These are phyloP conservation scores for Sebastes glaucus DNA, from an alignment of 2,797 vertebrate genomes.

Conservation along the genomic window DNA sequence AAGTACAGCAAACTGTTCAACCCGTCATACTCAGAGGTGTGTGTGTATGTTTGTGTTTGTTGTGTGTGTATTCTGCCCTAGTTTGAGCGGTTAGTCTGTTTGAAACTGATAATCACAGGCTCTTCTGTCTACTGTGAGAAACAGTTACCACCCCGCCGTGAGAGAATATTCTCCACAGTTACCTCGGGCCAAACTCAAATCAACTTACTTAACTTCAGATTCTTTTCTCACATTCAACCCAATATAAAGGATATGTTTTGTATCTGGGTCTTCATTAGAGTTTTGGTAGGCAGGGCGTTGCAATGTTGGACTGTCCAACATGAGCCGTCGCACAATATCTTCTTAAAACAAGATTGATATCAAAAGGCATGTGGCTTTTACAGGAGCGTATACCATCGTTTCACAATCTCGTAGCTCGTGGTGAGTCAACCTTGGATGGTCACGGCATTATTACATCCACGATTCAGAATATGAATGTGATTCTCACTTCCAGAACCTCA, in stretches of 20 bases:
- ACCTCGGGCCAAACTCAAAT: constrained; percentile 12
- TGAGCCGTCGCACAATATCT: neutral
- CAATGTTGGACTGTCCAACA: neutral
- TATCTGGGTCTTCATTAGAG: neutral
- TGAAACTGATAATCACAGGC: constrained; percentile 49
- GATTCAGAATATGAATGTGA: too few relatives aligned
- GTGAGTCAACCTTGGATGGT: too few relatives aligned
- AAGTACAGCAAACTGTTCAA: neutral
- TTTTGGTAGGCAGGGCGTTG: neutral
- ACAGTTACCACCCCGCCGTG: constrained; percentile 10
- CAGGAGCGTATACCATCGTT: too few relatives aligned
- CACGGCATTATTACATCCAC: too few relatives aligned
- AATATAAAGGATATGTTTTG: neutral
- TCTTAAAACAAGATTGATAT: too few relatives aligned
- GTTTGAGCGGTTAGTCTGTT: constrained; percentile 48
- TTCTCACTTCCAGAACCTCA: too few relatives aligned
- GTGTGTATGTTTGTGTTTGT: neutral
- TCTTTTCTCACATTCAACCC: neutral
- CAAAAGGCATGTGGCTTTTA: too few relatives aligned
- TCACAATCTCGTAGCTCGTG: too few relatives aligned
- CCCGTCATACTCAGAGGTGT: neutral
- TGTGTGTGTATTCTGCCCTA: constrained; percentile 27
- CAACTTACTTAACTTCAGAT: neutral
- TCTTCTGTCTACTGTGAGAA: constrained; percentile 28
- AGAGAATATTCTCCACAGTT: constrained; percentile 23